phyloP scores from a whole-genome alignment of 1,140 invertebrate genomes.

The Ctenoplectra terminalis region DNA sequence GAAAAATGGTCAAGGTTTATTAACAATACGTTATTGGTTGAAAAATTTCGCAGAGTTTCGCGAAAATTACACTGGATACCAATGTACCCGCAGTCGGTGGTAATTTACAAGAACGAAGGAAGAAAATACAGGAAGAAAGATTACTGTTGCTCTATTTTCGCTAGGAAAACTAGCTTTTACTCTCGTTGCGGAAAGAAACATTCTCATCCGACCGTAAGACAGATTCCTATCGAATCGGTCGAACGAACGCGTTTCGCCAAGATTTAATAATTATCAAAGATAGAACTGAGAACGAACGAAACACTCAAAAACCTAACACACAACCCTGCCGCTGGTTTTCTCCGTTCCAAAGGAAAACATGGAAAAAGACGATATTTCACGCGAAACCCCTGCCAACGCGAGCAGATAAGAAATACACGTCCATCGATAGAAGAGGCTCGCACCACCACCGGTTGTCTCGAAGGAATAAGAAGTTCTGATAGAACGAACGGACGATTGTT shows the following conservation, averaged over 20 bases:
- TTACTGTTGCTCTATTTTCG: slow-evolving; percentile 13
- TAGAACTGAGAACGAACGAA: too few species aligned
- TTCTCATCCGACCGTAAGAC: too few species aligned
- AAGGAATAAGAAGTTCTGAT: not conserved
- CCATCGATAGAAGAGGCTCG: not conserved
- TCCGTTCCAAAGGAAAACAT: too few species aligned
- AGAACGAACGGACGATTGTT: slow-evolving; percentile 35
- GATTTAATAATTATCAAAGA: too few species aligned
- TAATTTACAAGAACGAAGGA: slow-evolving; percentile 31
- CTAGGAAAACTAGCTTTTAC: slow-evolving; percentile 8
- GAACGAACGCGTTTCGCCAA: not conserved
- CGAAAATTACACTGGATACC: slow-evolving; percentile 37
- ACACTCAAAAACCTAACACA: too few species aligned
- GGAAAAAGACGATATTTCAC: too few species aligned
- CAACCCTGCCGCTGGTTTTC: too few species aligned
- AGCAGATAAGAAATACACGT: not conserved
- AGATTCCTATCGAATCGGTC: too few species aligned
- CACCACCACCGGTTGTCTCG: not conserved
- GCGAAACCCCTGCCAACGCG: too few species aligned
- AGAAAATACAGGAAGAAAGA: slow-evolving; percentile 1
- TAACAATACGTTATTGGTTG: slow-evolving; percentile 64
- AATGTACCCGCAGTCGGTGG: not conserved
- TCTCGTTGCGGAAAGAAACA: not conserved
- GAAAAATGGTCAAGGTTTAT: slow-evolving; percentile 65
- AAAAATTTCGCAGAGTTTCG: slow-evolving; percentile 50